Evolutionary conservation across 2,113 vertebrate species (phyloP), one percentile per base, ranked within the genome.

Genomic region (Thamnaconus septentrionalis): DNA sequence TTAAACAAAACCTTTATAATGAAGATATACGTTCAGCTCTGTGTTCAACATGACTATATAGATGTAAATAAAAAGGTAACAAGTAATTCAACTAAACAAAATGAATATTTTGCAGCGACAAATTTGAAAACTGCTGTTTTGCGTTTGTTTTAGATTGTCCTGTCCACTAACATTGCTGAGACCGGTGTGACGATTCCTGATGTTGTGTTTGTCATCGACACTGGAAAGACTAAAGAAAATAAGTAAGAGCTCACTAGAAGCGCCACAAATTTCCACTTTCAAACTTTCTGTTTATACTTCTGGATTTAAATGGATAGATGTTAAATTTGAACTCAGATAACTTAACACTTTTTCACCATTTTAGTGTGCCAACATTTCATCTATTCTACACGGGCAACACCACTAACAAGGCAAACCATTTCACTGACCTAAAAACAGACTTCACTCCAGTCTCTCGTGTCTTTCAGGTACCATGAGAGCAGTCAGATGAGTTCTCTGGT

Each of bases 401-500:
- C n/a, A n/a, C n/a, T n/a, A n/a, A n/a, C 18, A 31, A 31, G 18
- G 18, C 18, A 31, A 31, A 31, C 18, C 18, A 31, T 31, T 31
- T 31, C 18, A 31, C 18, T 31, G 18, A 31, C 18, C 18, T 31
- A 31, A 31, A 31, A 31, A 31, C 18, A 31, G 18, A 31, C 18
- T 18, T 31, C n/a, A 53, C 11, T 6, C 3, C 5, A 1, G n/a
- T 57, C 3, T 31, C 3, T 6, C 61, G 11, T 53, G 0, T 60
- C 31, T 1, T 54, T 58, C 66, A 99, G 97, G 85, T 99, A 95
- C 85, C 96, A 96, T 0, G 97, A 99, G 89, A 96, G 96, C 84
- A 98, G 96, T 81, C 97, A 99, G 85, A 98, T 99, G 96, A 99
- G 96, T 59, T 98, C 96, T 11, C 84, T 99, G 85, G 96, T 98